Conservation (phyloP, 2,113 vertebrate species). For the Aphyosemion australe region DNA sequence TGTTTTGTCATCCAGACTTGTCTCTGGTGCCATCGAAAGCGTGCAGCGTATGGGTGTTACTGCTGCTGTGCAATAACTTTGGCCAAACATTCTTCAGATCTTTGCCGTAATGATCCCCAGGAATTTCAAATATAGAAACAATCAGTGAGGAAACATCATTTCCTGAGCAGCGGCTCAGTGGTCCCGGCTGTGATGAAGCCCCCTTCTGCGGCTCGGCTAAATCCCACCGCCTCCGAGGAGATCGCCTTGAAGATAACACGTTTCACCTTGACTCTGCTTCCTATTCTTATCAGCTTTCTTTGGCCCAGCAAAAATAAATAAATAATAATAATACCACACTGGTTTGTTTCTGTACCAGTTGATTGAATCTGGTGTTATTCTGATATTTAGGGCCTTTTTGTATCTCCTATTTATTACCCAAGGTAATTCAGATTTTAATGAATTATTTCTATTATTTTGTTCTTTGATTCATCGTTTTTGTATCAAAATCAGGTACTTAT, state of each 20-base stretch:
- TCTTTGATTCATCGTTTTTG: too few species aligned
- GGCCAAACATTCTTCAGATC: conserved; percentile 26
- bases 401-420: too few species aligned
- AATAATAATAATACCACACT: not conserved
- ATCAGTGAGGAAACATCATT: conserved; percentile 66
- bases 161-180: conserved; percentile 52
- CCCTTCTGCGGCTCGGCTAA: not conserved
- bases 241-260: conserved; percentile 35
- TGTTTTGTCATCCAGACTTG: conserved; percentile 1
- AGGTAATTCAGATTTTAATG: too few species aligned
- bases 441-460: too few species aligned
- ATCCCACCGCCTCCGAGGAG: conserved; percentile 2
- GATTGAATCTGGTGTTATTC: not conserved
- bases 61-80: conserved; percentile 12
- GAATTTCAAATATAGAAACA: conserved; percentile 73
- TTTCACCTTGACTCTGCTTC: conserved; percentile 62
- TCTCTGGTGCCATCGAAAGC: conserved; percentile 22
- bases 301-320: conserved; percentile 4
- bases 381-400: too few species aligned
- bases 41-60: conserved; percentile 18
- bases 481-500: not conserved
- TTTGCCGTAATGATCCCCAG: conserved; percentile 36
- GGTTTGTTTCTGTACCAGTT: conserved; percentile 10
- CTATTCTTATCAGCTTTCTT: conserved; percentile 48
- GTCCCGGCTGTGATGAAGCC: conserved; percentile 24